Evolutionary conservation across 2,888 invertebrate species (phyloP).

Genomic region (Hirtodrosophila histrioides): DNA sequence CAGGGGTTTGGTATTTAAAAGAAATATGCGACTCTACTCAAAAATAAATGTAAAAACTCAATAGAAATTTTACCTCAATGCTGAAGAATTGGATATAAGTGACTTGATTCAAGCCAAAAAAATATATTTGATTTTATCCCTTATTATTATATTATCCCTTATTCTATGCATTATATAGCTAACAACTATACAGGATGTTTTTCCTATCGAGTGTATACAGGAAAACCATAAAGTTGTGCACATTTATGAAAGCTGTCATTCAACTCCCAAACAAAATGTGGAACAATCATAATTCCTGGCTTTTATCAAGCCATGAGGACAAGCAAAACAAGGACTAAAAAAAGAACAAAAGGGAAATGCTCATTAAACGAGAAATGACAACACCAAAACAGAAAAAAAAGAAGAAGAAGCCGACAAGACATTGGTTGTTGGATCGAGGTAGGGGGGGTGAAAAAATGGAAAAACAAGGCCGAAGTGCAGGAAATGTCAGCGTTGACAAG

Average conservation of each 20-base stretch:
- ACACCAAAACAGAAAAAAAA: slow-evolving; percentile 16
- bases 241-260: slow-evolving; percentile 3
- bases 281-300: slow-evolving; percentile 63
- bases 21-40: too few relatives aligned
- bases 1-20: too few relatives aligned
- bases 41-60: too few relatives aligned
- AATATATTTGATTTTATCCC: too few relatives aligned
- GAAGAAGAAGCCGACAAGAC: slow-evolving; percentile 15
- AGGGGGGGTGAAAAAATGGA: slow-evolving; percentile 15
- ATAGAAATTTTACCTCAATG: too few relatives aligned
- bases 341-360: slow-evolving; percentile 62
- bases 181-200: too few relatives aligned
- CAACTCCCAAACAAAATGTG: slow-evolving; percentile 46
- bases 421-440: neutral
- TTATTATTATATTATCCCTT: too few relatives aligned
- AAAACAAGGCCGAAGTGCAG: slow-evolving; percentile 77
- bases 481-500: slow-evolving; percentile 77
- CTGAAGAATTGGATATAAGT: too few relatives aligned
- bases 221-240: neutral
- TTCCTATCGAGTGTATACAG: too few relatives aligned
- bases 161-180: too few relatives aligned
- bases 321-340: slow-evolving; percentile 12
- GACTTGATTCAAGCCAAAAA: too few relatives aligned
- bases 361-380: slow-evolving; percentile 71
- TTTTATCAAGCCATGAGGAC: slow-evolving; percentile 44